Evolutionary conservation across 2,797 vertebrate species (phyloP), one percentile per base, ranked within the genome.

Genomic region (Sylvia borin): DNA sequence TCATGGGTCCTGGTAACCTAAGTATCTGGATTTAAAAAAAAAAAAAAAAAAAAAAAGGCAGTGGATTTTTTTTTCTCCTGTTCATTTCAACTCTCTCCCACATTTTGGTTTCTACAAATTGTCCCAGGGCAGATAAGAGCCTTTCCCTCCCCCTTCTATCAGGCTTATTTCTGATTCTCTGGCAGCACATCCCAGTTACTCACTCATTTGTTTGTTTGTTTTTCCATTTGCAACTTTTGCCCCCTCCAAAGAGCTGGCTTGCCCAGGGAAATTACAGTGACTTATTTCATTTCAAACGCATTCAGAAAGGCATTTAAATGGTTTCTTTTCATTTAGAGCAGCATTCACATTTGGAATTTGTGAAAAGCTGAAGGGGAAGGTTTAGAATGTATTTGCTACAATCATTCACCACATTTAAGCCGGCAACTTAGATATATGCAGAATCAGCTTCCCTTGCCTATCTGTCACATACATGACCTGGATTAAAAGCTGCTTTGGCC

Each of bases 221-320:
- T 97, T 94, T 92, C 91, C 92, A 90, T 88, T 94, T 96, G 79
- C 55, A 96, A 92, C 76, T 92, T 86, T 84, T 84, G 82, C 66
- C 85, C 91, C 82, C 91, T 96, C 76, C 64, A 90, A 92, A 91
- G 73, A 90, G 43, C 76, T 91, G 70, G 21, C 60, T 75, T 90
- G 73, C 72, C 85, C 76, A 77, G 62, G 57, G 66, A 94, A 95
- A 91, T 73, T n/a, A 91, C 73, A 91, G 87, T 43, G 92, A 95
- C 29, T 96, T 94, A 88, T 26, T 96, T 93, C 1, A 93, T 95
- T 92, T 78, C 79, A 73, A 70, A 81, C 57, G 76, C 53, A 93
- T 88, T 84, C 76, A 91, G 62, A 93, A 85, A 91, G 66, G 66
- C 68, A 88, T 81, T 95, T 92, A 57, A 94, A 89, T 91, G 85